Evolutionary conservation across 2,797 vertebrate genomes (phyloP).

Genomic region (Argyrosomus regius): DNA sequence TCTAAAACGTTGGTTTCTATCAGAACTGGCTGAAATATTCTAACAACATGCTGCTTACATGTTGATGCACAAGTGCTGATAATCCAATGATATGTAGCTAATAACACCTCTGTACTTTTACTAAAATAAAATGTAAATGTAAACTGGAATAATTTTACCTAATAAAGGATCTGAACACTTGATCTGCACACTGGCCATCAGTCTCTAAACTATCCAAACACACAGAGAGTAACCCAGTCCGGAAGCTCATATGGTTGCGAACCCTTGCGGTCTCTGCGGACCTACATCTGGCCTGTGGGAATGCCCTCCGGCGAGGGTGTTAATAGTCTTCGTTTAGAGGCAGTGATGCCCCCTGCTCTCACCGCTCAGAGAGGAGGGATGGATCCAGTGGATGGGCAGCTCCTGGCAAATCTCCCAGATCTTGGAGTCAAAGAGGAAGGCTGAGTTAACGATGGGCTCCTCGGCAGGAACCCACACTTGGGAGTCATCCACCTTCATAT

Average conservation of each 20-base stretch:
- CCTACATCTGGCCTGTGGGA: slow-evolving; percentile 52
- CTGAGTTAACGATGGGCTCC: slow-evolving; percentile 92
- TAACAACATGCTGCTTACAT: neutral
- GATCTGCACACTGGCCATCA: slow-evolving; percentile 4
- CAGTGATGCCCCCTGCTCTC: slow-evolving; percentile 75
- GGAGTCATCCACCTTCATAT: slow-evolving; percentile 91
- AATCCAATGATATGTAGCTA: neutral
- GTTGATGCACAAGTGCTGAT: neutral
- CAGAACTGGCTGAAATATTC: no score
- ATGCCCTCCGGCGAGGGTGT: slow-evolving; percentile 67
- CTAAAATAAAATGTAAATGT: neutral
- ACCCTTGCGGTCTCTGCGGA: slow-evolving; percentile 45
- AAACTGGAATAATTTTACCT: neutral
- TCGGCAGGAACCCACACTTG: slow-evolving; percentile 95
- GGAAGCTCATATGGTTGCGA: slow-evolving; percentile 54
- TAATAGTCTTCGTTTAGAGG: slow-evolving; percentile 77
- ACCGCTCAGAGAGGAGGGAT: slow-evolving; percentile 91
- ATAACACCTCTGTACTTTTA: neutral
- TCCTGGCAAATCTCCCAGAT: slow-evolving; percentile 96
- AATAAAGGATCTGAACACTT: slow-evolving; percentile 1
- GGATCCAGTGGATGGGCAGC: slow-evolving; percentile 96
- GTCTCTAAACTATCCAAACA: slow-evolving; percentile 41
- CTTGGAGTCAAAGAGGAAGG: slow-evolving; percentile 93
- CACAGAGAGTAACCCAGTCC: neutral
- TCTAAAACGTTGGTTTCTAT: no score